These are phyloP conservation scores for Chrysocyon brachyurus DNA, from an alignment of 2,797 vertebrate genomes.

Conservation along the genomic window DNA sequence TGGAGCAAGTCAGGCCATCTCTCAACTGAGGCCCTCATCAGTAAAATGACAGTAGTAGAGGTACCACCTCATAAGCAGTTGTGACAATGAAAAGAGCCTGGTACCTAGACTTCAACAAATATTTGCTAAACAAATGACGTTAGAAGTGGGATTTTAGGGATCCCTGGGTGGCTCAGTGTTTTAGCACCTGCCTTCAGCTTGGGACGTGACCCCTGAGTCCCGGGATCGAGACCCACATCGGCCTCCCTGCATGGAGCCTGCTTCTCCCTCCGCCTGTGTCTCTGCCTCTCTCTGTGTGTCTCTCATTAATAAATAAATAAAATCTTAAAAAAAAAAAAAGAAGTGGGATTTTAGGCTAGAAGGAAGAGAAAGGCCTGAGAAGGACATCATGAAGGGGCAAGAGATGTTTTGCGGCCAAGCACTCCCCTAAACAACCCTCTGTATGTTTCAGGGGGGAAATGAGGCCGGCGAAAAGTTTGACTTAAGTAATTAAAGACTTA, in stretches of 20 bases:
- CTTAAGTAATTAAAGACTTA: not conserved
- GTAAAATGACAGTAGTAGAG: not conserved
- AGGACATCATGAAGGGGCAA: not conserved
- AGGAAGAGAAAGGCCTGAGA: not conserved
- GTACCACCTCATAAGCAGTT: not conserved
- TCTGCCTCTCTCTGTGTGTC: no score
- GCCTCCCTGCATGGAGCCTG: no score
- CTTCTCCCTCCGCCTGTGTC: no score
- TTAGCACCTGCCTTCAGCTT: no score
- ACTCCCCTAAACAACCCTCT: no score
- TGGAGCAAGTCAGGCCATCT: not conserved
- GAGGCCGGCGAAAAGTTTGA: not conserved
- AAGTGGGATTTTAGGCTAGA: not conserved
- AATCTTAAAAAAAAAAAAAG: no score
- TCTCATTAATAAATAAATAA: no score
- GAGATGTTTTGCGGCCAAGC: no score
- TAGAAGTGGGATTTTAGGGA: not conserved
- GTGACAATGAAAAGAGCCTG: not conserved
- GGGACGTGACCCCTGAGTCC: no score
- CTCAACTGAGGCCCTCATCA: not conserved
- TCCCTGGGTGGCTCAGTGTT: no score
- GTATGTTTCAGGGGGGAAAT: not conserved
- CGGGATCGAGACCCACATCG: no score
- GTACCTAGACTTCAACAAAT: no score
- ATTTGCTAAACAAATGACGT: not conserved